These are phyloP conservation scores for Chrosomus eos DNA, from an alignment of 2,797 vertebrate species.

Conservation along the genomic window DNA sequence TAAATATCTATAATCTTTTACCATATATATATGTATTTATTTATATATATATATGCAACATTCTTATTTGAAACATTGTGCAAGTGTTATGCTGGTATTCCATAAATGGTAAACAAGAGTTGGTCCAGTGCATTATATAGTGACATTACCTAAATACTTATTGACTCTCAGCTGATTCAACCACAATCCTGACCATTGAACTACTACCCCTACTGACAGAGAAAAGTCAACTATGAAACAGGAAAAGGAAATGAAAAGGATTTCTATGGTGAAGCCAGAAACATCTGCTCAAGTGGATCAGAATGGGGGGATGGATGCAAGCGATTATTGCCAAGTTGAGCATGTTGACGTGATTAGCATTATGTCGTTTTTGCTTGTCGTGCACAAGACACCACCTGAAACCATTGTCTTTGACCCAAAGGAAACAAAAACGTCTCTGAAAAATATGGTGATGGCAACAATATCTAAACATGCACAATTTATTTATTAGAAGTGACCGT, in stretches of 20 bases:
- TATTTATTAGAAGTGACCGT: constrained; percentile 43
- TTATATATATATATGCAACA: constrained; percentile 67
- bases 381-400: constrained; percentile 29
- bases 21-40: constrained; percentile 65
- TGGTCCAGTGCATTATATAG: constrained; percentile 87
- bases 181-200: constrained; percentile 58
- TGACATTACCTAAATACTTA: constrained; percentile 62
- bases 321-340: constrained; percentile 61
- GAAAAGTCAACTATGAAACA: constrained; percentile 36
- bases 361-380: constrained; percentile 22
- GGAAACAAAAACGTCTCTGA: not conserved
- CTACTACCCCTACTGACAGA: constrained; percentile 61
- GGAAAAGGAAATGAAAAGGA: constrained; percentile 13
- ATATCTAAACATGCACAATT: constrained; percentile 39
- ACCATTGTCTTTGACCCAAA: constrained; percentile 6
- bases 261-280: constrained; percentile 50
- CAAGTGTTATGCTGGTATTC: constrained; percentile 87
- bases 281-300: constrained; percentile 34
- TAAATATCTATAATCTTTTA: constrained; percentile 53
- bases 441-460: constrained; percentile 16
- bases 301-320: not conserved
- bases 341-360: constrained; percentile 31
- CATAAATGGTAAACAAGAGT: constrained; percentile 88
- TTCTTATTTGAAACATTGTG: constrained; percentile 76
- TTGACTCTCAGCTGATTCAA: constrained; percentile 56